Conservation (phyloP, 2,113 vertebrate species). For the Dromaius novaehollandiae region DNA sequence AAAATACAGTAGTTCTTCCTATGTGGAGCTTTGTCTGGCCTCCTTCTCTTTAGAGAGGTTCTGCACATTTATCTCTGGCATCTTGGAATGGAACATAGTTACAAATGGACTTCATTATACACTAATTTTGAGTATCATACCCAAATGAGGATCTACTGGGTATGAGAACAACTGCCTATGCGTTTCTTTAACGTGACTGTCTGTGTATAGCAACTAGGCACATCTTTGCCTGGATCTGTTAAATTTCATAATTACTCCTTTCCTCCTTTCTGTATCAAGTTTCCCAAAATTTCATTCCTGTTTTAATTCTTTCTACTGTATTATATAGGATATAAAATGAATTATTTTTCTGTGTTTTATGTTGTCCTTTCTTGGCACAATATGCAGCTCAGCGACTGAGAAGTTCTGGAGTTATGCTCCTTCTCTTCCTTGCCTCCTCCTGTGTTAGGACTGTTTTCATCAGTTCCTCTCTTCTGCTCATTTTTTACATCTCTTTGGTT, state of each 20-base stretch:
- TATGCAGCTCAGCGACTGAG: not conserved
- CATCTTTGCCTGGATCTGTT: not conserved
- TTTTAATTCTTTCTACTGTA: not conserved
- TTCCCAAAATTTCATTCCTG: not conserved
- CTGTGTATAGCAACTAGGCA: not conserved
- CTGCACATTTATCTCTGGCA: not conserved
- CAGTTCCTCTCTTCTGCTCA: not conserved
- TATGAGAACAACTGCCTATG: not conserved
- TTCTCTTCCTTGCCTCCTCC: not conserved
- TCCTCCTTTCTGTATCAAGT: not conserved
- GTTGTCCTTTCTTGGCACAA: not conserved
- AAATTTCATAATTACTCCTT: not conserved
- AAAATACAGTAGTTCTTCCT: not conserved
- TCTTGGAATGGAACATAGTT: not conserved
- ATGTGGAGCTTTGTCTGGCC: not conserved
- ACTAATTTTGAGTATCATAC: not conserved
- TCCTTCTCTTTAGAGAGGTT: not conserved
- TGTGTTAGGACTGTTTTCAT: not conserved
- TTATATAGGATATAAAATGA: not conserved
- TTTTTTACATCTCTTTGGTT: not conserved
- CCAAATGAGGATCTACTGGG: not conserved
- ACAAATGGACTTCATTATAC: not conserved
- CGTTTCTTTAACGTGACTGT: not conserved
- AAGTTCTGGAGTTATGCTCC: not conserved
- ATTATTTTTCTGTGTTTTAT: not conserved